Conservation (phyloP, 2,113 vertebrate genomes). For the Austrofundulus limnaeus region DNA sequence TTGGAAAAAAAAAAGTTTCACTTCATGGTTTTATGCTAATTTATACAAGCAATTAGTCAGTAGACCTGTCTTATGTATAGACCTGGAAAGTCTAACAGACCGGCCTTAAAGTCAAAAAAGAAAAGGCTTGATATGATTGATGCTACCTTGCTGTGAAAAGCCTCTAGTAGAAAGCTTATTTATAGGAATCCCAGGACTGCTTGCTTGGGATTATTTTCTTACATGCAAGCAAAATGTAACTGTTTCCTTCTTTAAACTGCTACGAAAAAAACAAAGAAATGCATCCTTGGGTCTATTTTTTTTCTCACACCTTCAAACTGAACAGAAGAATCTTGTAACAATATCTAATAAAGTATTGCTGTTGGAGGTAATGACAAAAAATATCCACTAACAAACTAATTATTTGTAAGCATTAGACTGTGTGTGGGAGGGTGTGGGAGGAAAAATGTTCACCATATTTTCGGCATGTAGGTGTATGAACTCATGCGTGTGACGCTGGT, state of each 20-base stretch:
- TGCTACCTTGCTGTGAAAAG: too few relatives aligned
- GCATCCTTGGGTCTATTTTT: background rate
- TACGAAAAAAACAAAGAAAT: constrained; percentile 29
- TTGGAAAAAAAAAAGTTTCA: background rate
- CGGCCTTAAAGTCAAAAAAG: constrained; percentile 12
- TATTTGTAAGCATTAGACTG: constrained; percentile 2
- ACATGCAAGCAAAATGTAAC: constrained; percentile 33
- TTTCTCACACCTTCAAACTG: constrained; percentile 3
- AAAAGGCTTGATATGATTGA: constrained; percentile 27
- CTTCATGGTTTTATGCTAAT: constrained; percentile 1
- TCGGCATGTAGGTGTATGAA: background rate
- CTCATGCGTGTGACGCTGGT: background rate
- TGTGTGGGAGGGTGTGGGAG: constrained; percentile 3
- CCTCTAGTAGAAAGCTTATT: too few relatives aligned
- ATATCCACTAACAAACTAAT: constrained; percentile 2
- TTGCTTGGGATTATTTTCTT: constrained; percentile 38
- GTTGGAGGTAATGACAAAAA: constrained; percentile 5
- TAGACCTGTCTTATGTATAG: background rate
- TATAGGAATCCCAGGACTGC: constrained; percentile 23
- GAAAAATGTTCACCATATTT: constrained; percentile 5
- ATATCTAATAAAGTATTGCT: background rate
- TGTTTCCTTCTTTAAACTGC: constrained; percentile 34
- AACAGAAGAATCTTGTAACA: background rate
- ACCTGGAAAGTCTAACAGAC: background rate
- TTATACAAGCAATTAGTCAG: background rate